Percentiles rank a stretch among this genome's conserved stretches.
These are phyloP conservation scores for Agrochola lota DNA, from an alignment of 2,888 invertebrate genomes.

Conservation along the genomic window DNA sequence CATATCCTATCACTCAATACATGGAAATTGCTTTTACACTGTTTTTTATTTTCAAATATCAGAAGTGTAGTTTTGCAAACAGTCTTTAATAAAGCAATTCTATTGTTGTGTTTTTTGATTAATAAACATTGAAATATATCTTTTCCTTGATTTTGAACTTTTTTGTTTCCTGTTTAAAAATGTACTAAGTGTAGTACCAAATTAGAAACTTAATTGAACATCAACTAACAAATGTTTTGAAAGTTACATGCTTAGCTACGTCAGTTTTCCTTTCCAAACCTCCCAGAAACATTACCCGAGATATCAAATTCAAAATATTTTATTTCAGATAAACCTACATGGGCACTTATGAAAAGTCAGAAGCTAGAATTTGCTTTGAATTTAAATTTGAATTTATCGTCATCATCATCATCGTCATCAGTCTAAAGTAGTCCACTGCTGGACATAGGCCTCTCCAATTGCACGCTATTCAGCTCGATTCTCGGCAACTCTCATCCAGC, in stretches of 20 bases:
- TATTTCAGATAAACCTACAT: too few relatives aligned
- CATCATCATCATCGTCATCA: too few relatives aligned
- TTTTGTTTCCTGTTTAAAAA: neutral
- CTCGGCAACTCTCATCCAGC: too few relatives aligned
- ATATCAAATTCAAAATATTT: too few relatives aligned
- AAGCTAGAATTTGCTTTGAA: too few relatives aligned
- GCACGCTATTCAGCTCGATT: too few relatives aligned
- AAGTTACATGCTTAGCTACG: neutral
- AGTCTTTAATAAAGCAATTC: neutral
- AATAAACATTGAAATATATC: neutral
- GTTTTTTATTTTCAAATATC: neutral
- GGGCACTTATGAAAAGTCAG: too few relatives aligned
- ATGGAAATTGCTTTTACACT: constrained; percentile 3
- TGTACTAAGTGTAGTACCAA: neutral
- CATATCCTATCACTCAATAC: neutral
- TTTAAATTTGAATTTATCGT: too few relatives aligned
- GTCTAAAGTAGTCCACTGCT: too few relatives aligned
- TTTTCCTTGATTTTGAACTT: too few relatives aligned
- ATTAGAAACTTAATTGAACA: neutral
- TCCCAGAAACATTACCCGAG: neutral
- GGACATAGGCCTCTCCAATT: too few relatives aligned
- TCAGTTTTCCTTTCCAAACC: neutral
- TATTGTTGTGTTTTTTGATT: neutral
- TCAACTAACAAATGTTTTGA: neutral
- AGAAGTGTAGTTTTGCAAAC: neutral